Evolutionary conservation across 2,797 vertebrate species (phyloP).

Genomic region (Coluber constrictor): DNA sequence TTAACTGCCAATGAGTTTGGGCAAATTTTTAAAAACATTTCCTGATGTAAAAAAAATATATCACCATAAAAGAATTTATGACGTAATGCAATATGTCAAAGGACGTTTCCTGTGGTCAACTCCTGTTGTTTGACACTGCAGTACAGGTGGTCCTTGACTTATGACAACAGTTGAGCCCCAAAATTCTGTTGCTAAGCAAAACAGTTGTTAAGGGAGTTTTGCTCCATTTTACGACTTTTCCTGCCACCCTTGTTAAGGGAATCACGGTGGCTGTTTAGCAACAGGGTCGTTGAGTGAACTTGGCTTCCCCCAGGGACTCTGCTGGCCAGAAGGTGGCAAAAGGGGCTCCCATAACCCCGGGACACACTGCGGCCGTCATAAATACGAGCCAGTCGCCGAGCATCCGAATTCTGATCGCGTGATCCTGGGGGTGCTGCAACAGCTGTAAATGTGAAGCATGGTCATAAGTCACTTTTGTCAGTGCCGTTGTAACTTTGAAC

Average conservation of each 20-base stretch:
- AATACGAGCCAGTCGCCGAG: neutral
- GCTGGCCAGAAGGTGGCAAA: neutral
- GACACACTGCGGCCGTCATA: neutral
- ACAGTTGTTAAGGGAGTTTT: neutral
- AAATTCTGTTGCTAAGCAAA: neutral
- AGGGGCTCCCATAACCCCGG: neutral
- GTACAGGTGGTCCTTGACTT: neutral
- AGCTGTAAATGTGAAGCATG: neutral
- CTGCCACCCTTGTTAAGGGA: neutral
- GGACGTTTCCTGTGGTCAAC: neutral
- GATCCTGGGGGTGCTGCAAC: no score
- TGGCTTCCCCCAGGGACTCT: neutral
- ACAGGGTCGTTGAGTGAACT: neutral
- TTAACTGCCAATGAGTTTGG: neutral
- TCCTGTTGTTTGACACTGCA: neutral
- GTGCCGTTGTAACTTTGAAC: neutral
- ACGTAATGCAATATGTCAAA: neutral
- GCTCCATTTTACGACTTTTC: neutral
- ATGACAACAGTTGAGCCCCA: neutral
- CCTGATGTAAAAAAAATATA: neutral
- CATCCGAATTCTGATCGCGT: neutral
- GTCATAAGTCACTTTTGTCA: neutral
- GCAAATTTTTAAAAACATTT: neutral
- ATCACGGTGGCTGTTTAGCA: no score
- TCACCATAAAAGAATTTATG: neutral